Evolutionary conservation across 2,888 invertebrate species (phyloP).

Genomic region (Clanis bilineata): DNA sequence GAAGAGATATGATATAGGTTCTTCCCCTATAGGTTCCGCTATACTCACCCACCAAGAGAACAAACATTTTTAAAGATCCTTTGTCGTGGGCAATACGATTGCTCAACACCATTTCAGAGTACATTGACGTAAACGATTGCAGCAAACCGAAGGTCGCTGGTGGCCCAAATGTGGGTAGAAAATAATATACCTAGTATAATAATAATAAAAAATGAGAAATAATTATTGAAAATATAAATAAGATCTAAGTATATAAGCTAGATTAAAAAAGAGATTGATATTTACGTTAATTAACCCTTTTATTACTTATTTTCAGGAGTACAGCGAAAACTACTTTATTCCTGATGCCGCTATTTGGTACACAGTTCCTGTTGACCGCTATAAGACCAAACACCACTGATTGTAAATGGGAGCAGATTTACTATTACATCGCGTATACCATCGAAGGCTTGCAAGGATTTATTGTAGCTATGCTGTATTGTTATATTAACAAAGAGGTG

Average conservation of each 20-base stretch:
- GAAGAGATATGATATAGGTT: no score
- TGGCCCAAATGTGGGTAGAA: no score
- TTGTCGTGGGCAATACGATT: no score
- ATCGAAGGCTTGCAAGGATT: constrained; percentile 84
- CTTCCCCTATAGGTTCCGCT: no score
- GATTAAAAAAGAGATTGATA: neutral
- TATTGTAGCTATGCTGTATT: constrained; percentile 84
- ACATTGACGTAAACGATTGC: no score
- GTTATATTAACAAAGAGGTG: constrained; percentile 86
- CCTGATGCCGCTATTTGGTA: constrained; percentile 86
- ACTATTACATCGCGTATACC: constrained; percentile 82
- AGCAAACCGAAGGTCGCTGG: no score
- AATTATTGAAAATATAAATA: no score
- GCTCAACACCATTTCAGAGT: no score
- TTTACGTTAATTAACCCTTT: neutral
- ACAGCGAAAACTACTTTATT: constrained; percentile 85
- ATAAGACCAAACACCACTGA: constrained; percentile 76
- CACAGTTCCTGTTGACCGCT: constrained; percentile 85
- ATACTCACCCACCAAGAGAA: no score
- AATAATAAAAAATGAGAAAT: no score
- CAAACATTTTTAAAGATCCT: no score
- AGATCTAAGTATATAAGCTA: neutral
- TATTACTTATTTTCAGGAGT: constrained; percentile 62
- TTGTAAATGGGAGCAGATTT: constrained; percentile 79
- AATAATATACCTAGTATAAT: no score